Percentiles rank a stretch among this genome's conserved stretches.
These are phyloP conservation scores for Arvicanthis niloticus DNA, from an alignment of 2,113 vertebrate species.

Conservation along the genomic window DNA sequence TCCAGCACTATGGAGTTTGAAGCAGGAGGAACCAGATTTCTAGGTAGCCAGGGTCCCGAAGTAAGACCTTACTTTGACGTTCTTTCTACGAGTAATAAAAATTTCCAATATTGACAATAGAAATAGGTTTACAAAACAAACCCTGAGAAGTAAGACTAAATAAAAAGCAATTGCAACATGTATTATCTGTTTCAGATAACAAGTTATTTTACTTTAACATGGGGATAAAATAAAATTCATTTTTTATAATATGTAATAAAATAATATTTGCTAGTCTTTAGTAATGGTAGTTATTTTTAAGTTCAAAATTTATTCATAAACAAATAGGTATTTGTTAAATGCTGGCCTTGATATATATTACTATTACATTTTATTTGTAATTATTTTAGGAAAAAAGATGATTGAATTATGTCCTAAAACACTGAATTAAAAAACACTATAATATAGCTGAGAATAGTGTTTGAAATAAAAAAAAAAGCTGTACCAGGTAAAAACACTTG, in stretches of 20 bases:
- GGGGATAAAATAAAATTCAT: not conserved
- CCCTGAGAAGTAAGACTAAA: not conserved
- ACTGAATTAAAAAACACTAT: not conserved
- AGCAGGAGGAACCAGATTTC: not conserved
- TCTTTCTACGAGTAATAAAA: not conserved
- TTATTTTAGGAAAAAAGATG: not conserved
- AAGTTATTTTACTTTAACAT: not conserved
- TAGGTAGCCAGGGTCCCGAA: not conserved
- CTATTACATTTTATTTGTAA: not conserved
- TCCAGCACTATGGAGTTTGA: not conserved
- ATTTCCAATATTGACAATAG: not conserved
- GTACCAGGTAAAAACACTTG: not conserved
- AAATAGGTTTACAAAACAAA: not conserved
- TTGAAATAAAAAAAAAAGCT: not conserved
- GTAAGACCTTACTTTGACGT: not conserved
- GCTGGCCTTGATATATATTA: not conserved
- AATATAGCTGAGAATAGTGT: not conserved
- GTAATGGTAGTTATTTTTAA: not conserved
- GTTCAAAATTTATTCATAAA: not conserved
- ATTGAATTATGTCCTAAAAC: not conserved
- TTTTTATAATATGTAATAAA: not conserved
- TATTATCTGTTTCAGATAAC: not conserved
- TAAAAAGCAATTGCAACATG: not conserved
- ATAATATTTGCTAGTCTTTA: not conserved
- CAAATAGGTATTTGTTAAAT: not conserved